phyloP scores from a whole-genome alignment of 2,888 invertebrate species.

The Ennomos erosarius region DNA sequence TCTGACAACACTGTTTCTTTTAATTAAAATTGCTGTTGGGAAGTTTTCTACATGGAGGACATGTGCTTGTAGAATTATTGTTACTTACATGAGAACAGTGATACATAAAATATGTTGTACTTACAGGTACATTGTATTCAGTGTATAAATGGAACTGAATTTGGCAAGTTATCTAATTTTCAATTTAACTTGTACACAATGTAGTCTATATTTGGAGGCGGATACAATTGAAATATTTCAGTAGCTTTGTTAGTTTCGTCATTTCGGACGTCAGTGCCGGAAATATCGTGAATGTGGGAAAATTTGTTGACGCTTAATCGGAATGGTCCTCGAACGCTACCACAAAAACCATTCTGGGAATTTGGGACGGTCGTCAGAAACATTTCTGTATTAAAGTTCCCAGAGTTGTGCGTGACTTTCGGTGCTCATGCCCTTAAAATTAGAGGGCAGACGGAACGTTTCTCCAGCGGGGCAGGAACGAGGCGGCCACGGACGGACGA shows the following conservation, averaged over 20 bases:
- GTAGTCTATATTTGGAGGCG: slow-evolving; percentile 18
- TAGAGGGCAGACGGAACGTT: slow-evolving; percentile 49
- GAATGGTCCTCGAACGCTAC: slow-evolving; percentile 1
- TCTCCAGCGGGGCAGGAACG: slow-evolving; percentile 36
- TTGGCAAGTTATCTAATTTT: slow-evolving; percentile 11
- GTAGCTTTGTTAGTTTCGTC: background rate
- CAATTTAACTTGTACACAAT: slow-evolving; percentile 13
- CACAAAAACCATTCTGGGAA: slow-evolving; percentile 25
- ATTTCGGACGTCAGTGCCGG: slow-evolving; percentile 5
- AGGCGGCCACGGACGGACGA: slow-evolving; percentile 35
- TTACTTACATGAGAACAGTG: slow-evolving; percentile 11
- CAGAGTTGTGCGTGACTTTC: slow-evolving; percentile 35
- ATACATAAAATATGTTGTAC: background rate
- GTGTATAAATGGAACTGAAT: slow-evolving; percentile 10
- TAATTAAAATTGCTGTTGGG: slow-evolving; percentile 43
- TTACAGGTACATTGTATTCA: background rate
- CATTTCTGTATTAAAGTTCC: slow-evolving; percentile 27
- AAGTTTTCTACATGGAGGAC: slow-evolving; percentile 26
- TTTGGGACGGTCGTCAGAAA: slow-evolving; percentile 17
- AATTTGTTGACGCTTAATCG: slow-evolving; percentile 2
- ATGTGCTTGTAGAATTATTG: slow-evolving; percentile 14
- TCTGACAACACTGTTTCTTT: slow-evolving; percentile 44
- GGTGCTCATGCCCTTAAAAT: slow-evolving; percentile 40
- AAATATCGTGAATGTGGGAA: slow-evolving; percentile 13
- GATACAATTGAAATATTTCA: slow-evolving; percentile 21